Base-by-base conservation (phyloP, 2,113 vertebrate genomes). In the Trochalopteron elliotii region DNA sequence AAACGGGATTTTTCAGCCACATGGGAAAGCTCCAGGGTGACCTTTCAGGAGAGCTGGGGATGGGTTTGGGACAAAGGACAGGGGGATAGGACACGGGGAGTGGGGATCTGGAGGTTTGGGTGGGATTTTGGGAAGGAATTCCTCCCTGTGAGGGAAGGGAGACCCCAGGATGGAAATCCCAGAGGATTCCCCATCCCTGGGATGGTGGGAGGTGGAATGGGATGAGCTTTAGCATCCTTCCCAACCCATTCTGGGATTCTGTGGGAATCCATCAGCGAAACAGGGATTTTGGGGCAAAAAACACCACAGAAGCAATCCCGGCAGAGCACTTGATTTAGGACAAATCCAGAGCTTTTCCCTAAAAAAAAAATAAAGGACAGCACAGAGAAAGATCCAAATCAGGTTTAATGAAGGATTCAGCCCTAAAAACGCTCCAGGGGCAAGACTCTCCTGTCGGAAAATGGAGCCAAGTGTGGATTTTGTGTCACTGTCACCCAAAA, bases 341-440 rank as follows among this genome's bases (percentile, higher is more conserved):
- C 8, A 60, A 31, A 45, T 22, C 11, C 47, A n/a, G 45, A 78
- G 7, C 6, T 60, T 15, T 55, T 8, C 37, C 33, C 15, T 14
- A 8, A 30, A 69, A 65, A 25, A 25, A 15, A 35, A 52, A 25
- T 6, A 31, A 40, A 59, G 42, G 50, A 22, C 45, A 15, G 15
- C 0, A 4, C 16, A 2, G 1, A 0, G 15, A 12, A 50, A 39
- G 1, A 1, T 5, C 11, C 42, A 39, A 20, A 39, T 50, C 15
- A 0, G 12, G 15, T 92, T 93, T 78, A 91, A 59, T 39, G 39
- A 1, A 33, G 13, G 65, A 75, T 15, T 47, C 21, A 3, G 10
- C 9, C 33, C 81, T 37, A 64, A 27, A 71, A 61, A 49, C 0
- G 2, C 35, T 4, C 2, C 31, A 15, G 0, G 12, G 55, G 30